These are phyloP conservation scores for Varanus salvator DNA, from an alignment of 2,113 vertebrate species.

Conservation along the genomic window DNA sequence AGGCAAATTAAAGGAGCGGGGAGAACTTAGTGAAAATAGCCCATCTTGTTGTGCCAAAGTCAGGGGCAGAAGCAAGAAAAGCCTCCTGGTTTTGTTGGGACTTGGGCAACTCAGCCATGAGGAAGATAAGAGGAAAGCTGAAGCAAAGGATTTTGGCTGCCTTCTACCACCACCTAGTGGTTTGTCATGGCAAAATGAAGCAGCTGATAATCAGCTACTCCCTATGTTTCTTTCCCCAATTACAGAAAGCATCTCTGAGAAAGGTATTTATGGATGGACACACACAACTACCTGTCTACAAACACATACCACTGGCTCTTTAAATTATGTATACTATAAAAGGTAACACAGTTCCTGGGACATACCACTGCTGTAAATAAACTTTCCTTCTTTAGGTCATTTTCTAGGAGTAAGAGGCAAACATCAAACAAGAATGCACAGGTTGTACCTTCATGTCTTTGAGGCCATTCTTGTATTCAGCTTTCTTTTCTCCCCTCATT, in stretches of 20 bases:
- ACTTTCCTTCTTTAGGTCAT: not conserved
- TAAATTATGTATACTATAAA: not conserved
- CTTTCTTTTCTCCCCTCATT: not conserved
- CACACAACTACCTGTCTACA: no score
- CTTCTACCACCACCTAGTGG: constrained; percentile 18
- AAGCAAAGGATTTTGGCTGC: not conserved
- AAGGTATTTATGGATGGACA: not conserved
- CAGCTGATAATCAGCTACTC: not conserved
- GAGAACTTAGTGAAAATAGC: not conserved
- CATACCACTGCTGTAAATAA: not conserved
- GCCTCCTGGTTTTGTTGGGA: not conserved
- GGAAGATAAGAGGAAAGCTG: not conserved
- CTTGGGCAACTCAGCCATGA: not conserved
- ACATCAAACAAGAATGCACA: not conserved
- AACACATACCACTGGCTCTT: not conserved
- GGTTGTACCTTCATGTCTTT: not conserved
- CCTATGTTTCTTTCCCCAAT: not conserved
- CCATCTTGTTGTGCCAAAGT: not conserved
- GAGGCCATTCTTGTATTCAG: not conserved
- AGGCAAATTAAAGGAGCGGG: not conserved
- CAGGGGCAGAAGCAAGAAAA: not conserved
- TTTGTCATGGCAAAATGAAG: not conserved
- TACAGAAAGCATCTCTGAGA: not conserved
- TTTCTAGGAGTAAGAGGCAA: not conserved
- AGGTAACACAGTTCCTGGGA: not conserved